A percentile compares a stretch with the other conserved stretches of the same genome.
phyloP scores from a whole-genome alignment of 2,888 invertebrate species.

The Hemicrepidius hirtus region DNA sequence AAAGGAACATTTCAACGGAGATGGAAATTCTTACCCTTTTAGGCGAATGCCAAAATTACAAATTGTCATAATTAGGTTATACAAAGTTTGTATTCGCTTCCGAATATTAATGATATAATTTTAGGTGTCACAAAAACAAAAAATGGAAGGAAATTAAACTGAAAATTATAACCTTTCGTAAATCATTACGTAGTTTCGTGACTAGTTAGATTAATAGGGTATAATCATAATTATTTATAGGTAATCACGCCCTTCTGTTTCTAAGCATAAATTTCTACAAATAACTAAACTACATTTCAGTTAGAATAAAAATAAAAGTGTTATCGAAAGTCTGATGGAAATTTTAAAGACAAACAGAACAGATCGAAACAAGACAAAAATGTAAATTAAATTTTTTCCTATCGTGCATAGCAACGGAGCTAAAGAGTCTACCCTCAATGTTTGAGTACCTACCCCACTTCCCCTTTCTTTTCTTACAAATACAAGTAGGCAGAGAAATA shows the following conservation, averaged over 20 bases:
- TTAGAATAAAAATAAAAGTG: too few species aligned
- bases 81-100: slow-evolving; percentile 2
- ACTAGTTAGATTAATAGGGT: slow-evolving; percentile 1
- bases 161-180: background rate
- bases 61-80: slow-evolving; percentile 8
- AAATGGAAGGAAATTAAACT: background rate
- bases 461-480: too few species aligned
- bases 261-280: background rate
- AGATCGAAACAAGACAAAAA: too few species aligned
- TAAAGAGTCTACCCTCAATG: too few species aligned
- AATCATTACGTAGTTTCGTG: slow-evolving; percentile 13
- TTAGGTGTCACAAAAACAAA: slow-evolving; percentile 1
- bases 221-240: background rate
- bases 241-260: background rate
- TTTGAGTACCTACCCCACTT: too few species aligned
- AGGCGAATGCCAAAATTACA: background rate
- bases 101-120: slow-evolving; percentile 14
- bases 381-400: too few species aligned
- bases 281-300: too few species aligned
- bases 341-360: too few species aligned
- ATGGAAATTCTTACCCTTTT: background rate
- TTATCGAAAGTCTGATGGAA: too few species aligned
- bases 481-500: too few species aligned
- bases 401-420: too few species aligned
- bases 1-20: background rate